These are phyloP conservation scores for Aphaenogaster floridana DNA, from an alignment of 1,140 invertebrate species.

Conservation along the genomic window DNA sequence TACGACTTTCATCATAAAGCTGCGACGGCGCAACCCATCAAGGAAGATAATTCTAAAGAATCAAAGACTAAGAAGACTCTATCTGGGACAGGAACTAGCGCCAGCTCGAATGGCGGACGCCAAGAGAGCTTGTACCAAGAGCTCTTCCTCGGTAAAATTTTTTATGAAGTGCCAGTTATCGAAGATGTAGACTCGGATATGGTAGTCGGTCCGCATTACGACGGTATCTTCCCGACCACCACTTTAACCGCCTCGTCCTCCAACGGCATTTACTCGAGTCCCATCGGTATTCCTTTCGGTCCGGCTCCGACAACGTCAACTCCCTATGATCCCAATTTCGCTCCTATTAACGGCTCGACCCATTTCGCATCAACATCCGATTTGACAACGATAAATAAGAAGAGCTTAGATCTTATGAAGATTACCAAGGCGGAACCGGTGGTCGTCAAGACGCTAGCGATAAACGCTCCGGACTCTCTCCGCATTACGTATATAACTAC, in stretches of 20 bases:
- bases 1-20: constrained; percentile 88
- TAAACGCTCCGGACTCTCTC: constrained; percentile 82
- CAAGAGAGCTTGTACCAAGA: constrained; percentile 85
- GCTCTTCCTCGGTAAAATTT: constrained; percentile 84
- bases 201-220: constrained; percentile 80
- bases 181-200: constrained; percentile 85
- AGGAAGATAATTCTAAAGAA: constrained; percentile 81
- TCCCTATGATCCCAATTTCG: constrained; percentile 83
- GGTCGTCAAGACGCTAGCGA: constrained; percentile 83
- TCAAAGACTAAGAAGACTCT: constrained; percentile 84
- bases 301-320: constrained; percentile 75
- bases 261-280: constrained; percentile 80
- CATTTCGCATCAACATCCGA: constrained; percentile 85
- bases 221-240: constrained; percentile 78
- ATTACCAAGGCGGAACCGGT: constrained; percentile 82
- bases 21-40: constrained; percentile 70
- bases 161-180: constrained; percentile 85
- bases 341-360: constrained; percentile 81
- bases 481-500: constrained; percentile 89
- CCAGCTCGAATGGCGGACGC: constrained; percentile 84
- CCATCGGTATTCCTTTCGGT: constrained; percentile 76
- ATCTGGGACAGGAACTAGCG: constrained; percentile 86
- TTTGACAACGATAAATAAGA: constrained; percentile 79
- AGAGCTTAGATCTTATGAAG: constrained; percentile 79
- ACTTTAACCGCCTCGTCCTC: constrained; percentile 82